A percentile compares a stretch with the other conserved stretches of the same genome.
These are phyloP conservation scores for Cervus canadensis DNA, from an alignment of 2,113 vertebrate genomes.

Conservation along the genomic window DNA sequence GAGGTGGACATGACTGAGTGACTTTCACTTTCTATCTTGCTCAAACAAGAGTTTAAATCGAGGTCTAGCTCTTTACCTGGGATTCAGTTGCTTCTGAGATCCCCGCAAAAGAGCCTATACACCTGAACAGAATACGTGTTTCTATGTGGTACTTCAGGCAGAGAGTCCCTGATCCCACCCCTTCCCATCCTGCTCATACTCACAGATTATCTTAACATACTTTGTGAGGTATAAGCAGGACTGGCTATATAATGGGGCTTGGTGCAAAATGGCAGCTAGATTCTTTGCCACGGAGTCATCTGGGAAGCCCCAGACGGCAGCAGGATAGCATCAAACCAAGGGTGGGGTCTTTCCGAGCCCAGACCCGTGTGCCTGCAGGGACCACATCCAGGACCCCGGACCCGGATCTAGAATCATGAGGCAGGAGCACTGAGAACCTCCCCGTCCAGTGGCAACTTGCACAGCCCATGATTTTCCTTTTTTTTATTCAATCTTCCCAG, in stretches of 20 bases:
- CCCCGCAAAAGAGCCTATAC: background rate
- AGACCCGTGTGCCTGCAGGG: background rate
- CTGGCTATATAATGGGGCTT: background rate
- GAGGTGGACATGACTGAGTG: background rate
- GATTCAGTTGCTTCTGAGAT: background rate
- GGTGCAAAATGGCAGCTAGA: background rate
- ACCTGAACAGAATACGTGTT: background rate
- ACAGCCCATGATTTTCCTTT: background rate
- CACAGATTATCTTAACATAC: background rate
- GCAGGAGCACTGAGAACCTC: accelerated
- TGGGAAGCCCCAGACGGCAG: background rate
- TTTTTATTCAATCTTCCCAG: background rate
- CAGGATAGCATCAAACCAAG: background rate
- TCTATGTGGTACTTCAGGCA: background rate
- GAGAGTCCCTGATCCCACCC: background rate
- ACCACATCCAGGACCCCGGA: background rate
- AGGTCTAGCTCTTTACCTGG: background rate
- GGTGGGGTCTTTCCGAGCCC: background rate
- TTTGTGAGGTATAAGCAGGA: background rate
- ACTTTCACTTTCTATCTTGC: background rate
- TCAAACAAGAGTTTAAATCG: background rate
- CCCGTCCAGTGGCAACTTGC: background rate
- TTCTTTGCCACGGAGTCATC: background rate
- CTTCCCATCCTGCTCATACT: background rate
- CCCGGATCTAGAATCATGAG: background rate